A percentile compares a stretch with the other conserved stretches of the same genome.
Evolutionary conservation across 1,140 invertebrate species (phyloP).

Genomic region (Bactericera cockerelli): DNA sequence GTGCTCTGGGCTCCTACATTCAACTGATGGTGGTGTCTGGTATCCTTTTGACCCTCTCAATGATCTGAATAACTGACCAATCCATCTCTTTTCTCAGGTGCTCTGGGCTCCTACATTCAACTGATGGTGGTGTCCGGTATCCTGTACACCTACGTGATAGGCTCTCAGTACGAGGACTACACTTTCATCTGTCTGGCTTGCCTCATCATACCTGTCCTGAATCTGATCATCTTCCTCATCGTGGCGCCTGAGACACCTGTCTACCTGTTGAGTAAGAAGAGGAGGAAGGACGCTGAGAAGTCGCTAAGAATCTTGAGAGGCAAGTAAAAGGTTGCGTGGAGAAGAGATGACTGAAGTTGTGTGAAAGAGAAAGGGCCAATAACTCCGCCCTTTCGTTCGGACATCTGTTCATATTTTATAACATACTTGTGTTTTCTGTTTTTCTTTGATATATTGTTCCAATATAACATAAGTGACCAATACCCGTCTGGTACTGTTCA

Average conservation of each 20-base stretch:
- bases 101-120: conserved; percentile 61
- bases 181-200: conserved; percentile 19
- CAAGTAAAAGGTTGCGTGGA: conserved; percentile 7
- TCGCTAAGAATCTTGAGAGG: conserved; percentile 41
- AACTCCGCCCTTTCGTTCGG: too few relatives aligned
- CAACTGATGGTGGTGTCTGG: too few relatives aligned
- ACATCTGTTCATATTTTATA: too few relatives aligned
- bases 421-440: too few relatives aligned
- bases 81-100: conserved; percentile 20
- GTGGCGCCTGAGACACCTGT: conserved; percentile 33
- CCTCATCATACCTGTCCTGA: conserved; percentile 30
- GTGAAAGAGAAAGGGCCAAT: too few relatives aligned
- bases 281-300: conserved; percentile 22
- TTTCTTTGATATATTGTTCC: too few relatives aligned
- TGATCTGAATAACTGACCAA: too few relatives aligned
- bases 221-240: conserved; percentile 35
- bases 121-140: conserved; percentile 69
- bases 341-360: conserved; percentile 4
- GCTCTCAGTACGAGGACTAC: conserved; percentile 30
- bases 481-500: too few relatives aligned
- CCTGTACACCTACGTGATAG: conserved; percentile 54
- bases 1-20: too few relatives aligned
- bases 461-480: too few relatives aligned
- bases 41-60: too few relatives aligned
- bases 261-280: conserved; percentile 24